phyloP scores from a whole-genome alignment of 2,797 vertebrate species.

The Eospalax fontanierii region DNA sequence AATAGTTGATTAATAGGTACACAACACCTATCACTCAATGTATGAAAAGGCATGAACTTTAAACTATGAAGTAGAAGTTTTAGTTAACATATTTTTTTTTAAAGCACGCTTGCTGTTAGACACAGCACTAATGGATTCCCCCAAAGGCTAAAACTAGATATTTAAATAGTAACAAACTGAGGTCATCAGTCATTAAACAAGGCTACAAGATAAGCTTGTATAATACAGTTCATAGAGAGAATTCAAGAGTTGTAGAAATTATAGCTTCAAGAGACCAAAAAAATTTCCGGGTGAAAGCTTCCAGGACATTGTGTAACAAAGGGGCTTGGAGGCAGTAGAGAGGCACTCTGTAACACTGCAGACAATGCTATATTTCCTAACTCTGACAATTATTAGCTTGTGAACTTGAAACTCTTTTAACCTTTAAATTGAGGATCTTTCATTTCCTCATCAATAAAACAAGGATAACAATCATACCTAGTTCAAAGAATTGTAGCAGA shows the following conservation, averaged over 20 bases:
- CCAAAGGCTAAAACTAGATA: neutral
- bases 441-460: constrained; percentile 52
- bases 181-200: neutral
- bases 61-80: constrained; percentile 50
- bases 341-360: neutral
- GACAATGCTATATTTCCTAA: neutral
- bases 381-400: neutral
- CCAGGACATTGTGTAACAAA: neutral
- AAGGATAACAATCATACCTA: constrained; percentile 45
- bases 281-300: neutral
- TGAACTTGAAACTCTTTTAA: constrained; percentile 38
- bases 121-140: neutral
- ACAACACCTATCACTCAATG: neutral
- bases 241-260: constrained; percentile 48
- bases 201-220: neutral
- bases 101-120: constrained; percentile 43
- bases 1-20: too few relatives aligned
- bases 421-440: neutral
- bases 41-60: constrained; percentile 74
- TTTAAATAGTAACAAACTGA: constrained; percentile 42
- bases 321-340: neutral
- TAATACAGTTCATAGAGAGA: constrained; percentile 1
- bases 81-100: neutral
- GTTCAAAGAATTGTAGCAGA: constrained; percentile 32
- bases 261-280: neutral